Evolutionary conservation across 1,140 invertebrate species (phyloP), one percentile per base, ranked within the genome.

Genomic region (Radopholus similis): DNA sequence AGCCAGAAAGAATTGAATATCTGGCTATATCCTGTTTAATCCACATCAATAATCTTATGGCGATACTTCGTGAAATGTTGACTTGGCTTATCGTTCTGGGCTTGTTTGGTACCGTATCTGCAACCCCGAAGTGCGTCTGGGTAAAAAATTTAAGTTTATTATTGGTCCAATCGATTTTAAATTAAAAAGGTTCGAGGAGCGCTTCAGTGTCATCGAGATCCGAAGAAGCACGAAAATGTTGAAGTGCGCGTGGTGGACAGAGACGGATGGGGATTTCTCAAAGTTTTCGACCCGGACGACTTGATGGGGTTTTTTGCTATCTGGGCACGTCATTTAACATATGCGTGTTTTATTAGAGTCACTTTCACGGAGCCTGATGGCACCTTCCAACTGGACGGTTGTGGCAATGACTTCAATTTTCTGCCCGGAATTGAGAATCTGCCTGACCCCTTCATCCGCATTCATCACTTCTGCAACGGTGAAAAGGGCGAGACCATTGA

Each of bases 281-380:
- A 73, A 53, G 30, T 66, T 8, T 5, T 73, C 49, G 71, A 73
- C 64, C 71, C 71, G 13, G 71, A 73, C 38, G 71, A 73, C 32
- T 34, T 74, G 23, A 73, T 73, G 71, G 71, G 72, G 72, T 74
- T 28, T 38, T 30, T 23, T 30, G 47, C n/a, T n/a, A n/a, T n/a
- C n/a, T n/a, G 26, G 13, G n/a, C n/a, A 42, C 11, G 35, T 42
- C 21, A n/a, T 26, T 26, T 40, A 32, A 13, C 26, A n/a, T 15
- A 28, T 15, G 5, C 28, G 9, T 32, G 21, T 35, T 21, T 4
- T 30, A 64, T 77, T 32, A 80, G 77, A 21, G 78, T 79, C 1
- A 73, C 77, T 2, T 79, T 79, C 42, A 74, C 77, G 2, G 75
- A 79, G 57, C 70, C 71, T 37, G 78, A 80, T 32, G 77, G 77